Evolutionary conservation across 2,888 invertebrate genomes (phyloP).

Genomic region (Acrocyrtus sp.): DNA sequence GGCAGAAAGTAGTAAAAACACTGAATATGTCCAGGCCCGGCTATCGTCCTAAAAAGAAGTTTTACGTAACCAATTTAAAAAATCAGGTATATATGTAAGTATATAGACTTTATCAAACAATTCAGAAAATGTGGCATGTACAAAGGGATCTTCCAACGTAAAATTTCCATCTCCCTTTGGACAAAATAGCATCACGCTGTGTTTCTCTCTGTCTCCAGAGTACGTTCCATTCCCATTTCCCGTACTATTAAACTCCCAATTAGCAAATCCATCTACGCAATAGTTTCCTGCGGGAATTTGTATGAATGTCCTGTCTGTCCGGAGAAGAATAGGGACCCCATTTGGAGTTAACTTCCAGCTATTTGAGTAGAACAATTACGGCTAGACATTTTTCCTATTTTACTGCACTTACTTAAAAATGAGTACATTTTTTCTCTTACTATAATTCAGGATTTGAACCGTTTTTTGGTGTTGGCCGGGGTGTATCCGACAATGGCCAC

Average conservation of each 20-base stretch:
- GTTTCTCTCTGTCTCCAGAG: slow-evolving; percentile 26
- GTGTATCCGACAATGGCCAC: slow-evolving; percentile 26
- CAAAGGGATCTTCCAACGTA: too few species aligned
- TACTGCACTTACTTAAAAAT: neutral
- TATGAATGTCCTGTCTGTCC: slow-evolving; percentile 12
- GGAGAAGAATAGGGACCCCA: slow-evolving; percentile 13
- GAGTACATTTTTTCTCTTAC: neutral
- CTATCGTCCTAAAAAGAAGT: neutral
- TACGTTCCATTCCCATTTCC: slow-evolving; percentile 31
- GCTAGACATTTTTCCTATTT: neutral
- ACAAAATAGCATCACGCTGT: slow-evolving; percentile 47
- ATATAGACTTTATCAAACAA: too few species aligned
- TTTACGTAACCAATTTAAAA: too few species aligned
- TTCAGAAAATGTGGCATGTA: too few species aligned
- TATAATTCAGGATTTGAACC: neutral
- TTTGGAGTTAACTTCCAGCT: slow-evolving; percentile 33
- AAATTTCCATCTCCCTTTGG: too few species aligned
- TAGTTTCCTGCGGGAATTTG: slow-evolving; percentile 40
- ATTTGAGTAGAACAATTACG: neutral
- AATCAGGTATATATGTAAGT: too few species aligned
- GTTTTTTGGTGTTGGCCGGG: slow-evolving; percentile 8
- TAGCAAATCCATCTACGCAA: slow-evolving; percentile 51
- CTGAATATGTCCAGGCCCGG: slow-evolving; percentile 21
- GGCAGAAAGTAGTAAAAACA: neutral
- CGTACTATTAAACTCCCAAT: slow-evolving; percentile 32